Evolutionary conservation across 2,888 invertebrate species (phyloP).

Genomic region (Argynnis bischoffii): DNA sequence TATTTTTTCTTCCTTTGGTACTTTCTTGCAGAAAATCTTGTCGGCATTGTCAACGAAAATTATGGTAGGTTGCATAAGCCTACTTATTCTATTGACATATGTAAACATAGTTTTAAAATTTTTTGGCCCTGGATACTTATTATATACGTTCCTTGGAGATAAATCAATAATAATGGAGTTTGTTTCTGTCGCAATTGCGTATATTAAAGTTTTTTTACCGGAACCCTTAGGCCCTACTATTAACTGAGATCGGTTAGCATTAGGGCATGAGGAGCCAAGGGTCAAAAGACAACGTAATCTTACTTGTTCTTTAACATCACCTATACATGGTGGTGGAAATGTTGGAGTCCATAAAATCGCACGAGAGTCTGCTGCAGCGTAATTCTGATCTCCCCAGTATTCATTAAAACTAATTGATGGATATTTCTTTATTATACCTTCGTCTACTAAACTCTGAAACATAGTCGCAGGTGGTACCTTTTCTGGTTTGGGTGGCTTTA

Average conservation of each 20-base stretch:
- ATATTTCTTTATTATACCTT: conserved; percentile 86
- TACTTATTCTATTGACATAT: conserved; percentile 85
- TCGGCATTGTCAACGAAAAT: conserved; percentile 87
- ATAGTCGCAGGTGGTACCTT: conserved; percentile 84
- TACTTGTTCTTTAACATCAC: conserved; percentile 83
- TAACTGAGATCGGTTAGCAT: conserved; percentile 82
- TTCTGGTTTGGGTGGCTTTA: conserved; percentile 83
- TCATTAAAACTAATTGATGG: conserved; percentile 83
- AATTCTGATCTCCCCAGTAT: conserved; percentile 87
- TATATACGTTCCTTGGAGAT: conserved; percentile 85
- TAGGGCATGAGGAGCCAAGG: conserved; percentile 69
- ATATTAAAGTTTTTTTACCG: conserved; percentile 87
- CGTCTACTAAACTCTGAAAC: conserved; percentile 87
- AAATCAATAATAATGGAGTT: conserved; percentile 90
- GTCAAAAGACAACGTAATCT: conserved; percentile 84
- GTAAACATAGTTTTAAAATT: conserved; percentile 85
- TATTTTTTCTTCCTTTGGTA: conserved; percentile 83
- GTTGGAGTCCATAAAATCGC: conserved; percentile 66
- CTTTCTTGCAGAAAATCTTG: conserved; percentile 86
- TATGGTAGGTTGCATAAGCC: conserved; percentile 87
- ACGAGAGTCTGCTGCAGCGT: conserved; percentile 80
- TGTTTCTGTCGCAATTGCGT: conserved; percentile 89
- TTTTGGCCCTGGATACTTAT: conserved; percentile 86
- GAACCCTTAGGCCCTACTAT: conserved; percentile 86
- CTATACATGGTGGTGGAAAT: conserved; percentile 79